Conservation (phyloP, 2,113 vertebrate genomes). For the Antechinus flavipes region DNA sequence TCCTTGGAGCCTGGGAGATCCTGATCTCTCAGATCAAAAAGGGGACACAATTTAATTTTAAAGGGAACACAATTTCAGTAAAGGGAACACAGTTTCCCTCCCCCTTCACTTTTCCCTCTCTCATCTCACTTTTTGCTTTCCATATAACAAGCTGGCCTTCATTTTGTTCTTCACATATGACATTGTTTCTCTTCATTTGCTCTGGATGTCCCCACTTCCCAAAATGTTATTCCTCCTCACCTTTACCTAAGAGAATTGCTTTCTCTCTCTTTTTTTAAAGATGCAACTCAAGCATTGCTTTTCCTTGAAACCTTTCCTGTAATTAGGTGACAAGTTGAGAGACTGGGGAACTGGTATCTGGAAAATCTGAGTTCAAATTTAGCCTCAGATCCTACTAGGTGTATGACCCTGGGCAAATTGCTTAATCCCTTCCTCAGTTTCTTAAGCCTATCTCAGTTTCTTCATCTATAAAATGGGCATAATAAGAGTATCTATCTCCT, state of each 20-base stretch:
- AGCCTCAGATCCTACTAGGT: not conserved
- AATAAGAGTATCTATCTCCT: slow-evolving; percentile 22
- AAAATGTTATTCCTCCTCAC: not conserved
- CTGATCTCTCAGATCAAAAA: too few species aligned
- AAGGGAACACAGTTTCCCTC: too few species aligned
- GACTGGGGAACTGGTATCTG: not conserved
- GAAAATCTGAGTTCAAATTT: not conserved
- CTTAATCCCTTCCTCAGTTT: slow-evolving; percentile 7
- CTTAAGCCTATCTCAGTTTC: not conserved
- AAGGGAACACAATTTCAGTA: too few species aligned
- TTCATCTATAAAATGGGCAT: not conserved
- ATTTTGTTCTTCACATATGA: not conserved
- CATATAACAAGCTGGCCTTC: not conserved
- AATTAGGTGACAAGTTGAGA: not conserved
- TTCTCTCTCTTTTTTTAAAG: not conserved
- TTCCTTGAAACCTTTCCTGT: slow-evolving; percentile 1
- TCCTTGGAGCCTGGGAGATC: too few species aligned
- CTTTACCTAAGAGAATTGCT: not conserved
- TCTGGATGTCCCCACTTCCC: not conserved
- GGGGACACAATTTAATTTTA: too few species aligned
- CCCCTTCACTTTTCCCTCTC: too few species aligned
- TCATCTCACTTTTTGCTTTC: not conserved
- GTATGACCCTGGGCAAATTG: not conserved
- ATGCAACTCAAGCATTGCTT: not conserved
- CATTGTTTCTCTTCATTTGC: not conserved